Evolutionary conservation across 2,797 vertebrate genomes (phyloP).

Genomic region (Trachops cirrhosus): DNA sequence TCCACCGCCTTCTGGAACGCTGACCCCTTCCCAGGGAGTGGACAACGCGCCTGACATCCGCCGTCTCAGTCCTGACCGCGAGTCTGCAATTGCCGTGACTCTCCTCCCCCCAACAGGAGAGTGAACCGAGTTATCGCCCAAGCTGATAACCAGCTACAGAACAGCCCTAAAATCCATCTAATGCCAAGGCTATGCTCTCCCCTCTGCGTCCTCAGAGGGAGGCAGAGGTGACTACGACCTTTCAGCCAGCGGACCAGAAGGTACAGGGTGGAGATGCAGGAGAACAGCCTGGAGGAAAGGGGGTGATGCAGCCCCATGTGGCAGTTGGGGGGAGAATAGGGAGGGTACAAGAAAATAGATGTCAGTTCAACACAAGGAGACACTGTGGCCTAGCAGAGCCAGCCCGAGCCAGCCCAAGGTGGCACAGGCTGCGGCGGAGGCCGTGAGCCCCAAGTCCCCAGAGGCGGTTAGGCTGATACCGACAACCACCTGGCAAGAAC

Average conservation of each 20-base stretch:
- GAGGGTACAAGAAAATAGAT: not conserved
- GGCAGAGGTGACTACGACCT: rapidly evolving
- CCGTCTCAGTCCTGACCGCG: not conserved
- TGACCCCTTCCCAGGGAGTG: not conserved
- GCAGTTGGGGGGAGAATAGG: not conserved
- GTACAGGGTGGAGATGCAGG: not conserved
- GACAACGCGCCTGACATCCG: not conserved
- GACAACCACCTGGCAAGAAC: not conserved
- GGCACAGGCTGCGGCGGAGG: rapidly evolving
- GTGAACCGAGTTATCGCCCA: not conserved
- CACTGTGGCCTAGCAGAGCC: not conserved
- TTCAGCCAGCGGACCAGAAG: not conserved
- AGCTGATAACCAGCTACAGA: not conserved
- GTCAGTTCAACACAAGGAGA: not conserved
- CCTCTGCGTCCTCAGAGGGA: not conserved
- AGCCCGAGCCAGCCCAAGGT: not conserved
- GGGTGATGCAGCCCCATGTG: not conserved
- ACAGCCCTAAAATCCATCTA: not conserved
- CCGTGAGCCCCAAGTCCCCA: not conserved
- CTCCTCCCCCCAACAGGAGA: not conserved
- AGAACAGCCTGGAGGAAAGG: not conserved
- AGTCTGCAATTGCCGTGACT: not conserved
- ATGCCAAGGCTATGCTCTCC: not conserved
- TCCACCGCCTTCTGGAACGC: not conserved
- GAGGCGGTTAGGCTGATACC: rapidly evolving